A percentile compares a stretch with the other conserved stretches of the same genome.
These are phyloP conservation scores for Stenopsyche tienmushanensis DNA, from an alignment of 1,140 invertebrate species.

Conservation along the genomic window DNA sequence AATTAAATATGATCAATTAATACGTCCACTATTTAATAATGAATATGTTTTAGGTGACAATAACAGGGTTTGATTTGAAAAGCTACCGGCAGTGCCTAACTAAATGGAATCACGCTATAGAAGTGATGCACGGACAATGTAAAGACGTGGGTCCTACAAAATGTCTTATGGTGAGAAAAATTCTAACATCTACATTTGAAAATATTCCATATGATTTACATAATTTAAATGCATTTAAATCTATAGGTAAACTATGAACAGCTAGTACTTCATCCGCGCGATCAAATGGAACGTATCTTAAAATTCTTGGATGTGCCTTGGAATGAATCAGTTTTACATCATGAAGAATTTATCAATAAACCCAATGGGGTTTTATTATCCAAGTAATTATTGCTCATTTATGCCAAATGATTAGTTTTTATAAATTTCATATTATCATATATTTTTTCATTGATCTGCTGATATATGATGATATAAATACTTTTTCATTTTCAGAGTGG, in stretches of 20 bases:
- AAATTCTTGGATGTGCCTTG: slow-evolving; percentile 91
- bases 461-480: neutral
- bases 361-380: slow-evolving; percentile 88
- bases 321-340: slow-evolving; percentile 95
- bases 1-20: too few relatives aligned
- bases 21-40: neutral
- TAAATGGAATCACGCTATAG: slow-evolving; percentile 96
- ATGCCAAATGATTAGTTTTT: too few relatives aligned
- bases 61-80: slow-evolving; percentile 94
- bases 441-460: neutral
- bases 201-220: neutral
- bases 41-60: slow-evolving; percentile 74
- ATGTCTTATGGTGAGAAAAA: slow-evolving; percentile 73
- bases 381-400: slow-evolving; percentile 75
- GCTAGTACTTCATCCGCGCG: slow-evolving; percentile 88
- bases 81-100: slow-evolving; percentile 91
- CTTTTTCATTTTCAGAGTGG: slow-evolving; percentile 71
- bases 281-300: slow-evolving; percentile 88
- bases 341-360: slow-evolving; percentile 96
- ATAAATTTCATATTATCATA: neutral
- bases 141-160: slow-evolving; percentile 76
- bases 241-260: slow-evolving; percentile 88
- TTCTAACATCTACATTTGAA: slow-evolving; percentile 9
- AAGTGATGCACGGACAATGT: slow-evolving; percentile 94
- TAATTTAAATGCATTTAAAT: neutral